Evolutionary conservation across 2,888 invertebrate genomes (phyloP).

Genomic region (Nephrotoma appendiculata): DNA sequence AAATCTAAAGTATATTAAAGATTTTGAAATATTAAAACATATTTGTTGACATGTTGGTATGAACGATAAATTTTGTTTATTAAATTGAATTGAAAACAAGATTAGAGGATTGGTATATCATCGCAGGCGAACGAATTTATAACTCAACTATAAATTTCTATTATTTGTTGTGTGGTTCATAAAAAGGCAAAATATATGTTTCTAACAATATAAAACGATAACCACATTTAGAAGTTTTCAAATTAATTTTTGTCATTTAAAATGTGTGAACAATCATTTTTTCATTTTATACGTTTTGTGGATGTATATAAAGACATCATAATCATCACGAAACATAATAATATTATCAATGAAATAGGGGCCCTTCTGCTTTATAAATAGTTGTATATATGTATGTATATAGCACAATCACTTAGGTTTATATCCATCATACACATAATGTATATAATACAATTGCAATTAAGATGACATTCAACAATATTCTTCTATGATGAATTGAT

Average conservation of each 20-base stretch:
- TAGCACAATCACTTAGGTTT: background rate
- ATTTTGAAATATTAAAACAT: background rate
- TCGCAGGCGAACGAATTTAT: background rate
- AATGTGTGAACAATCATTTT: background rate
- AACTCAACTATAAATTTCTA: background rate
- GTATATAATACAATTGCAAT: conserved; percentile 2
- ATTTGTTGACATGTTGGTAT: background rate
- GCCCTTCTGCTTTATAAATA: background rate
- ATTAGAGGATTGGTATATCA: background rate
- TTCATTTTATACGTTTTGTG: background rate
- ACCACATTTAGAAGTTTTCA: background rate
- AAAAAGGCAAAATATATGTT: background rate
- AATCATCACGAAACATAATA: background rate
- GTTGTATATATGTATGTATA: background rate
- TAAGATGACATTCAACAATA: conserved; percentile 4
- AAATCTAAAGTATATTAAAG: background rate
- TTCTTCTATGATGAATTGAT: conserved; percentile 1
- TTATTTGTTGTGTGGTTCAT: background rate
- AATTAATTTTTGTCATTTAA: background rate
- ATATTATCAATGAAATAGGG: background rate
- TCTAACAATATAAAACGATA: background rate
- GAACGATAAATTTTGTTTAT: background rate
- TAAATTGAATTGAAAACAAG: background rate
- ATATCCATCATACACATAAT: background rate
- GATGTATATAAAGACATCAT: background rate